Base-by-base conservation (phyloP, 2,797 vertebrate species). In the Peromyscus melanophrys region DNA sequence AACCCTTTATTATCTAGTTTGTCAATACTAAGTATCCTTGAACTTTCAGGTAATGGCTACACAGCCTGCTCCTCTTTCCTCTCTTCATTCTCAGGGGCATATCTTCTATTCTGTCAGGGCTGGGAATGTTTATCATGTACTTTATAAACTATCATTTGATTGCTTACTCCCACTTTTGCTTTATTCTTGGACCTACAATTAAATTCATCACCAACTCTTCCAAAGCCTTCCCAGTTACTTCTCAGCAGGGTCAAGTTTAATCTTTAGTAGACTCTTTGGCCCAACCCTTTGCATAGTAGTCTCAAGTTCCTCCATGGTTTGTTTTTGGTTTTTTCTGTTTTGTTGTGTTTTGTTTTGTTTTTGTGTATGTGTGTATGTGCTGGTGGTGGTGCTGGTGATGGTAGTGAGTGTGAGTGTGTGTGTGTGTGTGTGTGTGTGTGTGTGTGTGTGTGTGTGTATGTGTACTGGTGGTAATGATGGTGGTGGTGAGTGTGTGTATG, bases 101-200 rank as follows among this genome's bases (percentile, higher is more conserved):
- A 31, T 55, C 84, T 96, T 87, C 75, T 83, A 46, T 21, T 65
- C 86, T 63, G 14, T 83, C 37, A 37, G 3, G 80, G 14, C n/a
- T 65, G 81, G 55, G 89, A 76, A 77, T n/a, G 34, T 78, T 80
- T 92, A 59, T 78, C 49, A 29, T 34, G 78, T 8, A 37, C 2
- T 82, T 82, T 43, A 55, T 81, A 52, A 76, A 34, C 52, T 34
- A 46, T 77, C 52, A 34, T 57, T 90, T 43, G 55, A 43, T n/a
- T 61, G 11, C 52, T 49, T 34, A 1, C 5, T 2, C 27, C 7
- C 2, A 49, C 61, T 21, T 93, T 93, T 19, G 34, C 75, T 90
- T 87, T 90, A 65, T 52, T 93, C 71, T 46, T 90, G 55, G 46
- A 67, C 77, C 59, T 65, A 83, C 21, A 83, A 6, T 73, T 95